Evolutionary conservation across 2,888 invertebrate genomes (phyloP), one percentile per base, ranked within the genome.

Genomic region (Sceliomorpha sp.): DNA sequence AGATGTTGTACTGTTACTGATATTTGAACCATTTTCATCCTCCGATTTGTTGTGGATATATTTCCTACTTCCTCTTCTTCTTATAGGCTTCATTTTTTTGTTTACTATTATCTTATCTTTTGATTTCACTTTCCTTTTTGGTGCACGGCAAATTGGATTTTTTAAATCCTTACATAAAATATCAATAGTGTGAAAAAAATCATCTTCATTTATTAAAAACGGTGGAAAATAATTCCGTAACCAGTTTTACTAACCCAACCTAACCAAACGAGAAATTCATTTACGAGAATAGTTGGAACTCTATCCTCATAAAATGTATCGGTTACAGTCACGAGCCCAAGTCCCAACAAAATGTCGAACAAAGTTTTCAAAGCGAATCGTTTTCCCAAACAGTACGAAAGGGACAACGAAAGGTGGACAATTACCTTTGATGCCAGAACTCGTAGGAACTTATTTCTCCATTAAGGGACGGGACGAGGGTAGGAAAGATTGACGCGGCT

Each of bases 31-130:
- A n/a, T n/a, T n/a, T n/a, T n/a, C n/a, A n/a, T n/a, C n/a, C n/a
- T n/a, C n/a, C n/a, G n/a, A n/a, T n/a, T n/a, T n/a, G n/a, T n/a
- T n/a, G n/a, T n/a, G n/a, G n/a, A n/a, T n/a, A n/a, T n/a, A n/a
- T n/a, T n/a, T 72, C 70, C 73, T 67, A 72, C 60, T 69, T 70
- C 72, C 73, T 72, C 53, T 64, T 64, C 70, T 75, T n/a, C n/a
- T n/a, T n/a, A n/a, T n/a, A n/a, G n/a, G n/a, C n/a, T n/a, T n/a
- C n/a, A n/a, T n/a, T n/a, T 51, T 26, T 20, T 53, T 59, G 27
- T 59, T 66, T 1, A 45, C 9, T 8, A 44, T 12, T 15, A 34
- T 36, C 13, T 32, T 15, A 1, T 39, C n/a, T 31, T 62, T 60
- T 8, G 63, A 55, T 14, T 63, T 63, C 6, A 42, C 44, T 26